A percentile compares a stretch with the other conserved stretches of the same genome.
Conservation (phyloP, 2,888 invertebrate species). For the Charanyca ferruginea region DNA sequence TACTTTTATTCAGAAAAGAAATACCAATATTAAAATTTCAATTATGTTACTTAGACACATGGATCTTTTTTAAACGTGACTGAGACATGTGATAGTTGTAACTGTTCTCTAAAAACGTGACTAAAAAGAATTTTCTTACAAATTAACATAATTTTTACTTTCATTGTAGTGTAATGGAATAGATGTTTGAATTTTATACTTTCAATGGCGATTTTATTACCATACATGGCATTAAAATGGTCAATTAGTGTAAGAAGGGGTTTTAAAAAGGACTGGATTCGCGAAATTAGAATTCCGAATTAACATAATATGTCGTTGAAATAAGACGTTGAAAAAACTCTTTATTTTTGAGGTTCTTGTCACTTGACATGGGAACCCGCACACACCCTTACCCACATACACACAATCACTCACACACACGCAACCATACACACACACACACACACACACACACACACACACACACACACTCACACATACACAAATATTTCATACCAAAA, state of each 20-base stretch:
- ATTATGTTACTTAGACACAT: slow-evolving; percentile 7
- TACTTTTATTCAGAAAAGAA: background rate
- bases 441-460: too few species aligned
- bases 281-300: too few species aligned
- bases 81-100: background rate
- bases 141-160: slow-evolving; percentile 44
- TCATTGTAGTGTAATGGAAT: slow-evolving; percentile 31
- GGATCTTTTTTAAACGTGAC: slow-evolving; percentile 20
- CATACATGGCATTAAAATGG: slow-evolving; percentile 4
- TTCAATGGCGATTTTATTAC: slow-evolving; percentile 6
- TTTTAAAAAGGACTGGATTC: too few species aligned
- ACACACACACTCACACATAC: too few species aligned
- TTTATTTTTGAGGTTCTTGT: too few species aligned
- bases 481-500: too few species aligned
- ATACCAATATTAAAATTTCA: background rate
- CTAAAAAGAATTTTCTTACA: background rate
- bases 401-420: too few species aligned
- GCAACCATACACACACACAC: too few species aligned
- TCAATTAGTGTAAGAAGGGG: background rate
- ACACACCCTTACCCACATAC: too few species aligned
- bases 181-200: background rate
- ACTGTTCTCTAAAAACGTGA: slow-evolving; percentile 16
- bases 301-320: too few species aligned
- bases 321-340: too few species aligned
- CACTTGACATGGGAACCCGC: too few species aligned